Evolutionary conservation across 2,113 vertebrate species (phyloP).

Genomic region (Malurus alboscapulatus): DNA sequence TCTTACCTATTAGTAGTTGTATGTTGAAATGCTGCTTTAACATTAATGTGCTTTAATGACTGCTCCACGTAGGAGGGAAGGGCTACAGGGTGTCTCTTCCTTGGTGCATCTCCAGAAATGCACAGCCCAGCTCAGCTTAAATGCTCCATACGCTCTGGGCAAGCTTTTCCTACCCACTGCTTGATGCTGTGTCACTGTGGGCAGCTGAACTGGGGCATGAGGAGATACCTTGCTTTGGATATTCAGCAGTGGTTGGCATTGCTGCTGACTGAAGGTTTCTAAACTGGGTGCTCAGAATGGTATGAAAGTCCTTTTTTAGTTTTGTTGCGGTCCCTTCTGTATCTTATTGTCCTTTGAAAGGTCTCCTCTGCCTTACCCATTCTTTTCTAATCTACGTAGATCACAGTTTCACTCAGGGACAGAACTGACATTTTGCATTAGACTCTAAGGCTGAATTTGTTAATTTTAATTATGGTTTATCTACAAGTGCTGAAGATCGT

Average conservation of each 20-base stretch:
- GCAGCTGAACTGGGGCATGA: neutral
- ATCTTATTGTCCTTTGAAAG: neutral
- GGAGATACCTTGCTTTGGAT: neutral
- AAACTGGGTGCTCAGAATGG: neutral
- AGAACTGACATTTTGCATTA: neutral
- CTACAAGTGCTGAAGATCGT: neutral
- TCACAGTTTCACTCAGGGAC: neutral
- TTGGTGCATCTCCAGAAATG: neutral
- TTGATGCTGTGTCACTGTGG: neutral
- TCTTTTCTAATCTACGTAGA: neutral
- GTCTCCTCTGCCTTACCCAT: neutral
- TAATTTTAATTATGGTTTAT: slow-evolving; percentile 7
- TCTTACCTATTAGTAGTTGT: neutral
- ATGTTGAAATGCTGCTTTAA: neutral
- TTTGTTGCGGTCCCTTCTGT: neutral
- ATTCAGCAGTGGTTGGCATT: neutral
- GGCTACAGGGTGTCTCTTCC: neutral
- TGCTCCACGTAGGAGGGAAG: neutral
- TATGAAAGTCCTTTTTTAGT: neutral
- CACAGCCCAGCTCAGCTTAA: neutral
- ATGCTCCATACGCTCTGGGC: neutral
- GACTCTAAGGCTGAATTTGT: neutral
- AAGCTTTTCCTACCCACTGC: neutral
- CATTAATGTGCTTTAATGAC: neutral
- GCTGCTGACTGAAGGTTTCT: neutral